These are phyloP conservation scores for Bufo bufo DNA, from an alignment of 2,113 vertebrate species.

Conservation along the genomic window DNA sequence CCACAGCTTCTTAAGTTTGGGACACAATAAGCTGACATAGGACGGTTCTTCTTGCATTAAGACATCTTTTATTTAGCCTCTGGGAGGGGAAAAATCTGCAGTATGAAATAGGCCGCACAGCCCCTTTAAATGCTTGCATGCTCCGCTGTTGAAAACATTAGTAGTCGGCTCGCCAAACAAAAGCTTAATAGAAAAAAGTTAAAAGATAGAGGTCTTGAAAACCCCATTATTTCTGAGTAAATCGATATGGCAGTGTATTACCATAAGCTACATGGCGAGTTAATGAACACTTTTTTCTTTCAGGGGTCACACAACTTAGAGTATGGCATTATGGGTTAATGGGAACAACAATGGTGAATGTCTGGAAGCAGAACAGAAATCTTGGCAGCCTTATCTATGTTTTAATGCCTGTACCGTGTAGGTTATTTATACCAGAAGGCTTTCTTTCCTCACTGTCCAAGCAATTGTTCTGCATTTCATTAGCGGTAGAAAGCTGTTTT, in stretches of 20 bases:
- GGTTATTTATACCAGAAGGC: constrained; percentile 54
- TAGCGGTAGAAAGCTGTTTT: constrained; percentile 42
- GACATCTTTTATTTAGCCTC: background rate
- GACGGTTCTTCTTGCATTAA: background rate
- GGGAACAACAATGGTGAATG: constrained; percentile 47
- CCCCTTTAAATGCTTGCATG: background rate
- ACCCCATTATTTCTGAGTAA: constrained; percentile 26
- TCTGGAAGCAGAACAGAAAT: constrained; percentile 49
- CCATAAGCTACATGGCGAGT: constrained; percentile 17
- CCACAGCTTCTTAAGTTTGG: background rate
- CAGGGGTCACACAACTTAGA: constrained; percentile 34
- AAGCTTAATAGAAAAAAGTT: background rate
- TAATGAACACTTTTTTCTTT: constrained; percentile 44
- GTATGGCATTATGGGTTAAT: constrained; percentile 50
- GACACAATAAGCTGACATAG: background rate
- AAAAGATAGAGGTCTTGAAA: constrained; percentile 6
- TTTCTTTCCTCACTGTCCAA: constrained; percentile 35
- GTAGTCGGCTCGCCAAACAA: constrained; percentile 16
- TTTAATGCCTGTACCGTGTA: constrained; percentile 43
- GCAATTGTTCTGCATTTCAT: constrained; percentile 55
- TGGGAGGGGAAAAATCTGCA: background rate
- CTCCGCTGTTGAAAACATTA: constrained; percentile 8
- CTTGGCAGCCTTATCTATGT: constrained; percentile 45
- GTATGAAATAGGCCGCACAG: background rate
- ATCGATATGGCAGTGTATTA: constrained; percentile 21